phyloP scores from a whole-genome alignment of 2,888 invertebrate species.

The Drosophila eohydei region DNA sequence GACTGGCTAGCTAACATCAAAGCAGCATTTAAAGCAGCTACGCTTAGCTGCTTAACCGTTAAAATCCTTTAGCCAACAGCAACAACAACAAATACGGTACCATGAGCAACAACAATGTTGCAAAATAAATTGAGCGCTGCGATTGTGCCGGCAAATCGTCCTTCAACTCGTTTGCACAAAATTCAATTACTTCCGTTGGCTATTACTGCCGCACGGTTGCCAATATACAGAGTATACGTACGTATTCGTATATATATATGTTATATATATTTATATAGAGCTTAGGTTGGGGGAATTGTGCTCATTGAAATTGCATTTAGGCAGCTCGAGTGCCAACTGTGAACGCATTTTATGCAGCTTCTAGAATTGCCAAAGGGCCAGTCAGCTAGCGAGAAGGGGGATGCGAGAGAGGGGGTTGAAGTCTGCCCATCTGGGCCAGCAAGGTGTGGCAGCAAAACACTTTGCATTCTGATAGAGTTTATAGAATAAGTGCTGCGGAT shows the following conservation, averaged over 20 bases:
- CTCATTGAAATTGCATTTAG: slow-evolving; percentile 73
- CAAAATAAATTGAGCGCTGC: slow-evolving; percentile 70
- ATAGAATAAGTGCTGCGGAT: slow-evolving; percentile 5
- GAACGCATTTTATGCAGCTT: slow-evolving; percentile 74
- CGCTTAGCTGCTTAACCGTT: slow-evolving; percentile 34
- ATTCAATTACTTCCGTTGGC: slow-evolving; percentile 80
- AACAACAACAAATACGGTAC: slow-evolving; percentile 10
- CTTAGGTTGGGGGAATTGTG: slow-evolving; percentile 3
- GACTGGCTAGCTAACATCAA: slow-evolving; percentile 19
- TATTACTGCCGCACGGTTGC: slow-evolving; percentile 58
- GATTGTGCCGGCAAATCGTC: slow-evolving; percentile 69
- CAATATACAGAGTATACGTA: slow-evolving; percentile 28
- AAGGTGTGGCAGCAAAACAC: slow-evolving; percentile 20
- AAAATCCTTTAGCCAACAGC: slow-evolving; percentile 39
- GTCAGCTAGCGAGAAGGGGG: neutral
- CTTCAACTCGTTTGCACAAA: slow-evolving; percentile 69
- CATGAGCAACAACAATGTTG: slow-evolving; percentile 58
- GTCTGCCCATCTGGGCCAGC: neutral
- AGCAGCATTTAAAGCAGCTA: slow-evolving; percentile 29
- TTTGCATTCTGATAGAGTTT: slow-evolving; percentile 19
- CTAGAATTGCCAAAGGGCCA: slow-evolving; percentile 32
- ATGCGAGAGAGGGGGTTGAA: neutral
- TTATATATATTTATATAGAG: slow-evolving; percentile 22
- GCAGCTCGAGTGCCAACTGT: slow-evolving; percentile 64
- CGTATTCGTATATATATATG: slow-evolving; percentile 14